Evolutionary conservation across 2,797 vertebrate species (phyloP).

Genomic region (Epinephelus coioides): DNA sequence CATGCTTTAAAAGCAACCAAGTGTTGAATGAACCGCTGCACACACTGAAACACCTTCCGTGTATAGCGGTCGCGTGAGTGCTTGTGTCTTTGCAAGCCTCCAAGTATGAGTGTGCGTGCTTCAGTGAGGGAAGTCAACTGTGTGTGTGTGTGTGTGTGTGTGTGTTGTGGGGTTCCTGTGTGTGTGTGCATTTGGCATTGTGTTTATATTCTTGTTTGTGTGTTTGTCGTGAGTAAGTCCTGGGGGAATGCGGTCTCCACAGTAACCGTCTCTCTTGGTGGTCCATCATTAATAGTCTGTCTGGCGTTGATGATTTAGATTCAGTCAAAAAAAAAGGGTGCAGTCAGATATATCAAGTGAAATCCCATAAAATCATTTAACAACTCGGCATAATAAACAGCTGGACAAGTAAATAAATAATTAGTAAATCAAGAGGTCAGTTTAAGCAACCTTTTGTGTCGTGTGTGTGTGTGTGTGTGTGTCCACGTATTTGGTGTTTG

Average conservation of each 20-base stretch:
- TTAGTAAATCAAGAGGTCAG: conserved; percentile 72
- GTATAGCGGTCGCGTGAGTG: conserved; percentile 20
- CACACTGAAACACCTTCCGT: conserved; percentile 45
- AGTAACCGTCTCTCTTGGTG: conserved; percentile 80
- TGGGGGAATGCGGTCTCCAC: conserved; percentile 77
- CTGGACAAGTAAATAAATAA: conserved; percentile 74
- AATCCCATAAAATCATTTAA: conserved; percentile 76
- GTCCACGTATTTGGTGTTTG: conserved; percentile 75
- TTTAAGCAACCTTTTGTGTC: conserved; percentile 57
- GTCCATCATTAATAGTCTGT: conserved; percentile 81
- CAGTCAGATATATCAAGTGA: conserved; percentile 66
- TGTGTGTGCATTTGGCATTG: conserved; percentile 49
- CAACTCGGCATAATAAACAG: conserved; percentile 73
- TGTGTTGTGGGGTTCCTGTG: conserved; percentile 23
- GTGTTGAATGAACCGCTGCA: conserved; percentile 56
- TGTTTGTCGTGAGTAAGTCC: conserved; percentile 74
- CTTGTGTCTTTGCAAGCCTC: conserved; percentile 16
- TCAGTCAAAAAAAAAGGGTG: conserved; percentile 35
- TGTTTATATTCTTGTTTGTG: conserved; percentile 71
- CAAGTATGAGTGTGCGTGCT: conserved; percentile 17
- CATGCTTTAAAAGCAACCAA: conserved; percentile 62
- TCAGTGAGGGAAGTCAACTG: conserved; percentile 30
- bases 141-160: conserved; percentile 30
- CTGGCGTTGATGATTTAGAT: conserved; percentile 78
- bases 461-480: conserved; percentile 25